Base-by-base conservation (phyloP, 1,140 invertebrate genomes). In the Tetramorium simillimum region DNA sequence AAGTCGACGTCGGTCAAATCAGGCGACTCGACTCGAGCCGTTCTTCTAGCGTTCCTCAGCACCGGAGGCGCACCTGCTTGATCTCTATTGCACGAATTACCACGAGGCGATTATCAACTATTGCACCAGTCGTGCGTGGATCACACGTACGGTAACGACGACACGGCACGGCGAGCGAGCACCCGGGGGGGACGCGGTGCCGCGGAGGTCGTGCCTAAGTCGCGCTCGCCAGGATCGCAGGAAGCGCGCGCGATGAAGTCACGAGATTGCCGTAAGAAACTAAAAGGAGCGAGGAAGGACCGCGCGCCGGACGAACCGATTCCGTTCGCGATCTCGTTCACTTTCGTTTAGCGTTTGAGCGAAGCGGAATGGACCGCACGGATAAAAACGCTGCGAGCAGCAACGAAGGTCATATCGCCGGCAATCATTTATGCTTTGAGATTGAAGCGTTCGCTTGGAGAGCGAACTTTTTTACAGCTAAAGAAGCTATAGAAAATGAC, bases 101-200 rank as follows among this genome's bases (percentile, higher is more conserved):
- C 37, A 56, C 49, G 33, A 70, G 28, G 18, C 37, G 40, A 40
- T 21, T n/a, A 40, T 24, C 16, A 81, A 80, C 43, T 89, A 88
- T 90, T 90, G 89, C 89, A 90, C 89, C 81, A 76, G 70, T 86
- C n/a, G 70, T 72, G 81, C 81, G 63, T 62, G 43, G 37, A 90
- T 62, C 82, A 77, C 75, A 63, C 86, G 76, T 62, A 75, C 60
- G 60, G 85, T 78, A 90, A 90, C 80, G 70, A 89, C 62, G 75
- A 72, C 73, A 63, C 72, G 33, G 77, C 73, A 63, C 58, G 33
- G 77, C 72, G 58, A 65, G 76, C 28, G 33, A 63, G 58, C 21
- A 18, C 37, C 51, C 12, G 16, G 0, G 9, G 0, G 9, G 6
- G 24, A 58, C 10, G n/a, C 58, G 43, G 51, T 77, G 21, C 37